These are phyloP conservation scores for Psophia crepitans DNA, from an alignment of 2,113 vertebrate species.

Conservation along the genomic window DNA sequence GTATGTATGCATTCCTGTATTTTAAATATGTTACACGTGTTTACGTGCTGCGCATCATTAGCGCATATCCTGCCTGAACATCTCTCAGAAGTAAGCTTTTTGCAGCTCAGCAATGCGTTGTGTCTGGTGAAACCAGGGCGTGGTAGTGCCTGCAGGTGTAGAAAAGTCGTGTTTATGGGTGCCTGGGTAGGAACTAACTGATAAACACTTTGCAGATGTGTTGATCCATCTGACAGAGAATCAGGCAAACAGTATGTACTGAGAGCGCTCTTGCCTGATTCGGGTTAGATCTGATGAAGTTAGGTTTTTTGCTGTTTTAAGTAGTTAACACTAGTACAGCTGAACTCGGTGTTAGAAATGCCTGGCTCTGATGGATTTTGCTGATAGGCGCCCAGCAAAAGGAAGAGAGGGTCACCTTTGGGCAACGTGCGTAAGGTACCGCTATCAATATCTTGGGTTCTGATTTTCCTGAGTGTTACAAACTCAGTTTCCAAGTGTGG, in stretches of 20 bases:
- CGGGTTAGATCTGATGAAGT: not conserved
- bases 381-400: not conserved
- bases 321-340: not conserved
- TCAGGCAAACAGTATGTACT: not conserved
- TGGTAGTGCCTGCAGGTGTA: not conserved
- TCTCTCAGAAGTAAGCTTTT: not conserved
- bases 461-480: not conserved
- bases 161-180: not conserved
- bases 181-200: not conserved
- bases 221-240: not conserved
- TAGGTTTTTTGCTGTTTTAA: not conserved
- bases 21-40: not conserved
- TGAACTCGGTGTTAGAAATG: not conserved
- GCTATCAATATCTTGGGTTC: not conserved
- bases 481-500: not conserved
- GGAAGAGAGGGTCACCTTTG: not conserved
- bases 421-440: not conserved
- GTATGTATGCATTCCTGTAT: not conserved
- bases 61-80: accelerated
- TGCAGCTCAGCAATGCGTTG: not conserved
- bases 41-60: not conserved
- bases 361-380: not conserved
- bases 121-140: not conserved
- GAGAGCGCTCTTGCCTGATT: not conserved
- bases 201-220: not conserved